Evolutionary conservation across 2,113 vertebrate species (phyloP).

Genomic region (Mobula hypostoma): DNA sequence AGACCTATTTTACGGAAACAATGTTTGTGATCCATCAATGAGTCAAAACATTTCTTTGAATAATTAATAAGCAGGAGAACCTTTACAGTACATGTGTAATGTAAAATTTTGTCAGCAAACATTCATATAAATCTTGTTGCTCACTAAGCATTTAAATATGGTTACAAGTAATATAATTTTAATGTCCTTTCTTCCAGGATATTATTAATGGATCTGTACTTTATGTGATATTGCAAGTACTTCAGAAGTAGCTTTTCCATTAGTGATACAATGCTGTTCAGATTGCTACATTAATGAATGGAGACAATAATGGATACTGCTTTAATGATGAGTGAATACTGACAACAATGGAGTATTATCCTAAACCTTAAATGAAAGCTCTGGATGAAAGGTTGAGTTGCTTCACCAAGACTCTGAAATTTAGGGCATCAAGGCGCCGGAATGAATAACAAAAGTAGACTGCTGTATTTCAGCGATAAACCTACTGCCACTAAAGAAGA

Average conservation of each 20-base stretch:
- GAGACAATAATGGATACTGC: neutral
- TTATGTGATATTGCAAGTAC: neutral
- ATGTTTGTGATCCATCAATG: neutral
- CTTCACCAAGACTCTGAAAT: no score
- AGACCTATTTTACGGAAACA: neutral
- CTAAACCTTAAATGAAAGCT: no score
- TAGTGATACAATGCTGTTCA: neutral
- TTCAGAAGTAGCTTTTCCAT: neutral
- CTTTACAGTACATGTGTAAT: neutral
- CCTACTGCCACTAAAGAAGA: neutral
- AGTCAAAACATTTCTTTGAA: neutral
- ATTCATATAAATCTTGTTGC: neutral
- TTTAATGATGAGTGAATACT: no score
- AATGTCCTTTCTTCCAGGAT: neutral
- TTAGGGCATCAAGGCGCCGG: no score
- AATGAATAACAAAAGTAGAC: no score
- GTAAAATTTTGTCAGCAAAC: neutral
- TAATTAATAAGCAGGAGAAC: neutral
- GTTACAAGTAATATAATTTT: neutral
- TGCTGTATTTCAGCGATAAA: neutral
- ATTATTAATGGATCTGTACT: neutral
- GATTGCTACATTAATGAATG: neutral
- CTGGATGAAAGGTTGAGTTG: no score
- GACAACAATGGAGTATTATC: no score
- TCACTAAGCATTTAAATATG: neutral